Evolutionary conservation across 2,113 vertebrate species (phyloP), one percentile per base, ranked within the genome.

Genomic region (Thamnaconus septentrionalis): DNA sequence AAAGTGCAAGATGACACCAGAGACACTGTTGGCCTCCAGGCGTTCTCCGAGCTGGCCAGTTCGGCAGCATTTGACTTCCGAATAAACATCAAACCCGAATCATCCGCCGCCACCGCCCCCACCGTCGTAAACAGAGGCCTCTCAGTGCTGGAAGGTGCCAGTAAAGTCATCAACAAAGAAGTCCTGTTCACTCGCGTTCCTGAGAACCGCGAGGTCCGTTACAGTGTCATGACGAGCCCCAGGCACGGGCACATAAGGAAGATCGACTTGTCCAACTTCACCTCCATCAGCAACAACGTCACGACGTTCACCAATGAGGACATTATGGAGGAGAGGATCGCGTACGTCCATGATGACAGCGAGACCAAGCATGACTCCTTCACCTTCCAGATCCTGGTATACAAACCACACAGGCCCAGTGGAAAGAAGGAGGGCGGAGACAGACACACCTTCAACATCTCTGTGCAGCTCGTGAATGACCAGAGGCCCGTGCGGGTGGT

Each of bases 281-380:
- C 85, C 0, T 72, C 86, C 31, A 86, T 78, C 60, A 89, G 75
- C 3, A 78, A 85, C 56, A 92, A 86, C 64, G 65, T 95, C 41
- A 71, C 67, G 4, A 59, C 48, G 0, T 97, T 97, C 80, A 93
- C 91, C 18, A 92, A 89, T 56, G 75, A 91, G 77, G 95, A 96
- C 78, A 92, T 96, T 61, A 52, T 61, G 2, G 75, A 73, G 40
- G 86, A 93, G 48, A 66, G 41, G 48, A 86, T 98, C 68, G 84
- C 94, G 77, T 98, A 95, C 6, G 79, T 93, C 50, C 96, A 97
- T 0, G 93, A 97, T 0, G 91, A 95, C 79, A 94, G 93, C 41
- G 96, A 98, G 84, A 94, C 91, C 3, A 64, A 10, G 0, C 81
- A 70, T 50, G 95, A 97, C 41, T 85, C 87, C 10, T 94, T 98